Conservation (phyloP, 2,797 vertebrate species). For the Chiroxiphia lanceolata region DNA sequence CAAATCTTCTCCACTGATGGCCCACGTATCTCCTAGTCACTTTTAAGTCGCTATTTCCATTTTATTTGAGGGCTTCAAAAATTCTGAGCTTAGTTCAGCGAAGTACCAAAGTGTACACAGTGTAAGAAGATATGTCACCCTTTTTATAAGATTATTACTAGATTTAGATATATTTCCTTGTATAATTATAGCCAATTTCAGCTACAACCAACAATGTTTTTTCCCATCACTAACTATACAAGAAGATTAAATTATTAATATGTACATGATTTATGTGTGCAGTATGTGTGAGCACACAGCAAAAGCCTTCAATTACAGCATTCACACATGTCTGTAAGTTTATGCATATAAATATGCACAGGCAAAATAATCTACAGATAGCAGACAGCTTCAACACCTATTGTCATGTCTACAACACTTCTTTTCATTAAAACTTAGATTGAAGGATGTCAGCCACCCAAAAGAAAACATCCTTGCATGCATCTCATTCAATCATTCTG, state of each 20-base stretch:
- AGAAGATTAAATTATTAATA: neutral
- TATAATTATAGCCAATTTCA: neutral
- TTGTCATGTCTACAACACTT: neutral
- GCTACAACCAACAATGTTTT: neutral
- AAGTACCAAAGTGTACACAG: neutral
- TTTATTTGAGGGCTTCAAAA: neutral
- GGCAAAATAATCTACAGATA: neutral
- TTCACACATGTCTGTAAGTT: accelerated
- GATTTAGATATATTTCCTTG: neutral
- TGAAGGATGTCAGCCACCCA: neutral
- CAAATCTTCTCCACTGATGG: neutral
- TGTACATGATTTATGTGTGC: neutral
- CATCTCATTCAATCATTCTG: neutral
- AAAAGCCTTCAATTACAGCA: neutral
- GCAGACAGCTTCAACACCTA: neutral
- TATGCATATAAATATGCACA: neutral
- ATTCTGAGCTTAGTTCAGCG: neutral
- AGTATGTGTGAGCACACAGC: neutral
- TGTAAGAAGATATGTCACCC: neutral
- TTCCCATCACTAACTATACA: neutral
- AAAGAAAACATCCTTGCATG: neutral
- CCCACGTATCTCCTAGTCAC: neutral
- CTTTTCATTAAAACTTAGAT: neutral
- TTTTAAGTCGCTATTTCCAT: neutral
- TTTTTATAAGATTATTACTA: neutral